A percentile compares a stretch with the other conserved stretches of the same genome.
These are phyloP conservation scores for Pterophyllum scalare DNA, from an alignment of 2,113 vertebrate genomes.

Conservation along the genomic window DNA sequence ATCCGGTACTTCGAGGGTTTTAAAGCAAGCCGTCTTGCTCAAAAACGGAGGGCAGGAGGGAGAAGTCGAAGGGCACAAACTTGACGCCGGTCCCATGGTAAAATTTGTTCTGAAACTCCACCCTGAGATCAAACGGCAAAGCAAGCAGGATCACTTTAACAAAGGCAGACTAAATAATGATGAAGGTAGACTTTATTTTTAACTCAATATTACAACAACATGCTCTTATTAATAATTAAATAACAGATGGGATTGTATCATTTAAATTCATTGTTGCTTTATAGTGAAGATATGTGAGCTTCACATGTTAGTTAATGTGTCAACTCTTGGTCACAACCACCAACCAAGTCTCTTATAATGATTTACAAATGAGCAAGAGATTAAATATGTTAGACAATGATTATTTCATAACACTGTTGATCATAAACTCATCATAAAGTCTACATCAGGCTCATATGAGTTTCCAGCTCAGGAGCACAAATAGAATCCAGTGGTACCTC, in stretches of 20 bases:
- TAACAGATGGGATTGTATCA: background rate
- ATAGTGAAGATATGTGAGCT: background rate
- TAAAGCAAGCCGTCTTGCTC: constrained; percentile 82
- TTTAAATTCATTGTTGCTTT: background rate
- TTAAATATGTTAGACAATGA: constrained; percentile 3
- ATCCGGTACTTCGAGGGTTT: constrained; percentile 17
- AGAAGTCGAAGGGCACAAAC: constrained; percentile 95
- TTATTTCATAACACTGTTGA: background rate
- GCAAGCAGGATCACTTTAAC: background rate
- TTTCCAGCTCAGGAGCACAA: background rate
- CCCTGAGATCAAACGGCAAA: constrained; percentile 81
- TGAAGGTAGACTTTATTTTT: background rate
- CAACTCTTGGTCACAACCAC: background rate
- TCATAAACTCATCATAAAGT: background rate
- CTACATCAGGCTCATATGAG: background rate
- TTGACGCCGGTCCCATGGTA: constrained; percentile 93
- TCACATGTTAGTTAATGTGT: background rate
- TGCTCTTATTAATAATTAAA: background rate
- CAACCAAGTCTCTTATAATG: background rate
- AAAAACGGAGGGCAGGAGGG: constrained; percentile 88
- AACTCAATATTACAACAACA: background rate
- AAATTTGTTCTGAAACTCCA: constrained; percentile 99
- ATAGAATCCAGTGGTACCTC: background rate
- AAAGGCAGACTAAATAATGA: background rate
- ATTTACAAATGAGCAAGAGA: background rate